Conservation (phyloP, 2,888 invertebrate species). For the Adelognathus sp. region DNA sequence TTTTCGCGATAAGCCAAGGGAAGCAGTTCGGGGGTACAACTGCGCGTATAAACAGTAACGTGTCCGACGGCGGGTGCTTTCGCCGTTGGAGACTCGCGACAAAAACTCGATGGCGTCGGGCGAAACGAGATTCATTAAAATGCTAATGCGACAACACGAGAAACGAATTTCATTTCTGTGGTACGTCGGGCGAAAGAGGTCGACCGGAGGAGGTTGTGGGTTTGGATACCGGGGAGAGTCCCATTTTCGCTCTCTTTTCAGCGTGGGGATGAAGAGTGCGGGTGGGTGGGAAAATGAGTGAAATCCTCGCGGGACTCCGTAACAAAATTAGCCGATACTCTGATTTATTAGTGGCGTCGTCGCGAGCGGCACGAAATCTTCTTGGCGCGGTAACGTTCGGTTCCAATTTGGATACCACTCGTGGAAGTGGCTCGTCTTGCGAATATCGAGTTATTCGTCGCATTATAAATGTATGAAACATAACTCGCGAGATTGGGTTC, state of each 20-base stretch:
- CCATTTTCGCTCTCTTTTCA: neutral
- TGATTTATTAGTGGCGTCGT: slow-evolving; percentile 64
- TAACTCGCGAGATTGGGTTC: slow-evolving; percentile 61
- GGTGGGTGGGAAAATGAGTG: slow-evolving; percentile 31
- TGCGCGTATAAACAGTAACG: slow-evolving; percentile 29
- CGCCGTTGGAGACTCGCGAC: slow-evolving; percentile 14
- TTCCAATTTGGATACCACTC: neutral
- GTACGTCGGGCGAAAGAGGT: neutral
- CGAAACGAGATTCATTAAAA: slow-evolving; percentile 66
- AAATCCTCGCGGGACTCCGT: slow-evolving; percentile 51
- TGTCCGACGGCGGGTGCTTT: slow-evolving; percentile 12
- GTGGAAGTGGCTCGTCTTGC: neutral
- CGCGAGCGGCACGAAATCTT: slow-evolving; percentile 19
- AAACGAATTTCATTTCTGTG: slow-evolving; percentile 60
- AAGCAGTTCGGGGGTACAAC: slow-evolving; percentile 12
- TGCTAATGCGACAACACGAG: slow-evolving; percentile 63
- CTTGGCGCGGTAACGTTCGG: neutral
- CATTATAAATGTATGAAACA: slow-evolving; percentile 59
- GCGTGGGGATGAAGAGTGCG: neutral
- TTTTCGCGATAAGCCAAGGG: neutral
- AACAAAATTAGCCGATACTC: slow-evolving; percentile 71
- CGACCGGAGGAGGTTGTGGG: slow-evolving; percentile 18
- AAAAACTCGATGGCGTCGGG: slow-evolving; percentile 46
- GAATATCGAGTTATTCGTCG: slow-evolving; percentile 50
- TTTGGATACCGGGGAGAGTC: neutral